Evolutionary conservation across 2,888 invertebrate species (phyloP), one percentile per base, ranked within the genome.

Genomic region (Anorthoa munda): DNA sequence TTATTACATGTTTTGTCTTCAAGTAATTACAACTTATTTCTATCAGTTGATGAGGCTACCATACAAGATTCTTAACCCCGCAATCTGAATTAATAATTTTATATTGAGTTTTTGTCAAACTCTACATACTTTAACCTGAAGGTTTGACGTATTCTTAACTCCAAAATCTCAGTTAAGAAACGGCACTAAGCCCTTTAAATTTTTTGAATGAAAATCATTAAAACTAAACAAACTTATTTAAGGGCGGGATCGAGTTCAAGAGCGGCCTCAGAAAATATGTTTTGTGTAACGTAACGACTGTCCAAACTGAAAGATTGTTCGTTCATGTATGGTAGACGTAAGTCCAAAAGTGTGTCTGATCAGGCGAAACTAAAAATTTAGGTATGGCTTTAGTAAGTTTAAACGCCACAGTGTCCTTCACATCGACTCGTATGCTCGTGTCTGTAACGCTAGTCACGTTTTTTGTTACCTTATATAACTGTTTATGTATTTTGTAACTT

Each of bases 401-500:
- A 48, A 72, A 64, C 75, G 74, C 75, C 81, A 79, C 81, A 79
- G 83, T 81, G 66, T 79, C 73, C 67, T 75, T 51, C 77, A 71
- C 72, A 87, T 77, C 81, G 80, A 88, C 86, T 89, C 89, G 87
- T 91, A 88, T 87, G 86, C 83, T 88, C 77, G 77, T 92, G 88
- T 92, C 88, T 92, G 89, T 91, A 93, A 93, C 94, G 94, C 96
- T 96, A 96, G 96, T 96, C 96, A 96, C 93, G 93, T 92, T 92
- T 94, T 96, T 95, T 94, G 96, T 96, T 96, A 96, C 96, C 96
- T 96, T 75, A 94, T 93, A 93, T 93, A 92, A 79, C 85, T 94
- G 92, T 94, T 94, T 96, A 95, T 96, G 94, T 95, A 95, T 95
- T 95, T 94, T 94, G 92, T 95, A 96, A 95, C 94, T 94, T 95